A percentile compares a stretch with the other conserved stretches of the same genome.
Evolutionary conservation across 2,888 invertebrate genomes (phyloP).

Genomic region (Erebia ligea): DNA sequence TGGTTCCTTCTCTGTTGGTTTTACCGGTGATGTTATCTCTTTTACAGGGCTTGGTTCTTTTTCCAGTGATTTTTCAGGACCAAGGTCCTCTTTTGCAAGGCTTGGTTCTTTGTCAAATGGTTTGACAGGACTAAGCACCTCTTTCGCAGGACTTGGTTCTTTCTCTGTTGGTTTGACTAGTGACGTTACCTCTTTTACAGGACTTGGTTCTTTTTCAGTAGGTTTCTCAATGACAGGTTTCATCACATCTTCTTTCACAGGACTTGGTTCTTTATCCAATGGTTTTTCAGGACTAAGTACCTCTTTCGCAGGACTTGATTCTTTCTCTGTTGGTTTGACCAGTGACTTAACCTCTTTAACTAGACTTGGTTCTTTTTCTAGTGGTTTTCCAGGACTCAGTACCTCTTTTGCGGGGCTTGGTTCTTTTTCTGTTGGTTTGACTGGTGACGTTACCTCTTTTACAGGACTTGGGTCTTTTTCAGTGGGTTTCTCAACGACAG

Average conservation of each 20-base stretch:
- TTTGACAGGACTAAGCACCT: background rate
- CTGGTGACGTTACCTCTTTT: background rate
- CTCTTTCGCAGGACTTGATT: background rate
- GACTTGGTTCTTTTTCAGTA: background rate
- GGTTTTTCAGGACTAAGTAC: too few species aligned
- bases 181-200: background rate
- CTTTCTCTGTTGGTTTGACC: background rate
- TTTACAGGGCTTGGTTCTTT: slow-evolving; percentile 27
- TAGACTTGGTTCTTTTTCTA: too few species aligned
- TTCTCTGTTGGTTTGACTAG: background rate
- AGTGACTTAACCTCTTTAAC: background rate
- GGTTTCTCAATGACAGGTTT: background rate
- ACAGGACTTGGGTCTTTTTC: background rate
- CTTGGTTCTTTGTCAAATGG: background rate
- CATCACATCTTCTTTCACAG: background rate
- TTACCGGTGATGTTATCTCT: background rate
- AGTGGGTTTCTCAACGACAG: background rate
- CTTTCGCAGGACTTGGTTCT: background rate
- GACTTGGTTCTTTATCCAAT: background rate
- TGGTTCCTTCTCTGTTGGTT: slow-evolving; percentile 13
- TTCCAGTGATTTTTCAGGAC: background rate
- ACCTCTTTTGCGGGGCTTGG: background rate
- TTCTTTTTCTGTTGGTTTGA: background rate
- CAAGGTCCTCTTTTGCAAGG: slow-evolving; percentile 22
- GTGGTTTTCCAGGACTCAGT: background rate